Evolutionary conservation across 1,140 invertebrate genomes (phyloP).

Genomic region (Paramacrobiotus metropolitanus): DNA sequence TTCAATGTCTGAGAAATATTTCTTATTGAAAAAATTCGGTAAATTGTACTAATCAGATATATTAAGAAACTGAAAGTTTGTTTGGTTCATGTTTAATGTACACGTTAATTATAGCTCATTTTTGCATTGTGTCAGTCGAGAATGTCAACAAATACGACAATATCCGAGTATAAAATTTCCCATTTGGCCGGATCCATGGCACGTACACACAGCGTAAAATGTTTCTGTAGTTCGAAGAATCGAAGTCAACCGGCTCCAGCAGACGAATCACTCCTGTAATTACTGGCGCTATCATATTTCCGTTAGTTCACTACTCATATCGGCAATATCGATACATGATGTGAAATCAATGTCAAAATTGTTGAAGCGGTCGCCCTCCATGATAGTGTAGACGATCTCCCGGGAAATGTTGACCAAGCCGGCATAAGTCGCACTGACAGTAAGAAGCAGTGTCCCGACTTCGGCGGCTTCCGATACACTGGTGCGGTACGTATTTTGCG

Average conservation of each 20-base stretch:
- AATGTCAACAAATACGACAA: slow-evolving; percentile 38
- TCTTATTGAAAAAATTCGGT: not conserved
- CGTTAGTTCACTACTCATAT: not conserved
- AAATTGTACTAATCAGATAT: not conserved
- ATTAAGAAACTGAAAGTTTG: not conserved
- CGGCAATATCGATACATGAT: not conserved
- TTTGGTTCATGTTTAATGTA: too few species aligned
- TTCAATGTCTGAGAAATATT: too few species aligned
- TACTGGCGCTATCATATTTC: too few species aligned
- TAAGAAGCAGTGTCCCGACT: not conserved
- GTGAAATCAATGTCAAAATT: not conserved
- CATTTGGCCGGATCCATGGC: not conserved
- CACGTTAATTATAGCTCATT: too few species aligned
- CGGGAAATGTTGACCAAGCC: not conserved
- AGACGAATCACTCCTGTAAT: not conserved
- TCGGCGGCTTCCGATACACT: not conserved
- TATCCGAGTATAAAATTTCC: not conserved
- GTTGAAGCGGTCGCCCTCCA: not conserved
- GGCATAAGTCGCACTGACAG: not conserved
- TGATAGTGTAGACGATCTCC: not conserved
- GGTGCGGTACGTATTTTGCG: not conserved
- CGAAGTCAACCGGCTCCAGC: not conserved
- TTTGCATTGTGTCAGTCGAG: too few species aligned
- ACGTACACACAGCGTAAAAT: not conserved
- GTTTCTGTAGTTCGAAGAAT: not conserved